These are phyloP conservation scores for Mycteria americana DNA, from an alignment of 2,797 vertebrate species.

Conservation along the genomic window DNA sequence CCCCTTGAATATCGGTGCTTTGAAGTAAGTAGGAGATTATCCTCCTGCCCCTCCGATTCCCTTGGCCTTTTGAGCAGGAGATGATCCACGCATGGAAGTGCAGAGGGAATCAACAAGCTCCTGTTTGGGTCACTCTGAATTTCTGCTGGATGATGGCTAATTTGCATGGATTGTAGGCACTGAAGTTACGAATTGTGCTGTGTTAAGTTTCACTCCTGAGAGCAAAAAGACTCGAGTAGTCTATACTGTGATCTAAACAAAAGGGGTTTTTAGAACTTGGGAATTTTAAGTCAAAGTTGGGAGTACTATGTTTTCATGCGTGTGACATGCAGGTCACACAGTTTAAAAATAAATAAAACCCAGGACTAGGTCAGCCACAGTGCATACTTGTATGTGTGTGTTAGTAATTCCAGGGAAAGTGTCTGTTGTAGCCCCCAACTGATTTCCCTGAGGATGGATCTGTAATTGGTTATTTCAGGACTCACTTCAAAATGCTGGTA, in stretches of 20 bases:
- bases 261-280: not conserved
- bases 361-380: not conserved
- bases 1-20: not conserved
- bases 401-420: not conserved
- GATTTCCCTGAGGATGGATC: not conserved
- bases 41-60: not conserved
- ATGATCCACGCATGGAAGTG: not conserved
- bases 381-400: not conserved
- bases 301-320: not conserved
- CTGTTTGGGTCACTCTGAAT: not conserved
- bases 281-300: not conserved
- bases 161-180: rapidly evolving
- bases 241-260: not conserved
- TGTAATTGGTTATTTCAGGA: not conserved
- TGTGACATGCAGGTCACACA: not conserved
- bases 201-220: not conserved
- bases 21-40: not conserved
- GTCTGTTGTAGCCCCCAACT: not conserved
- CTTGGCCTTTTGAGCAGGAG: not conserved
- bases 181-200: not conserved
- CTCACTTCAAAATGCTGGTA: not conserved
- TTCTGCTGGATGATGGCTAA: not conserved
- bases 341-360: not conserved
- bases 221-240: not conserved
- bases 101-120: not conserved